Conservation (phyloP, 2,888 invertebrate species). For the Nebria salina region DNA sequence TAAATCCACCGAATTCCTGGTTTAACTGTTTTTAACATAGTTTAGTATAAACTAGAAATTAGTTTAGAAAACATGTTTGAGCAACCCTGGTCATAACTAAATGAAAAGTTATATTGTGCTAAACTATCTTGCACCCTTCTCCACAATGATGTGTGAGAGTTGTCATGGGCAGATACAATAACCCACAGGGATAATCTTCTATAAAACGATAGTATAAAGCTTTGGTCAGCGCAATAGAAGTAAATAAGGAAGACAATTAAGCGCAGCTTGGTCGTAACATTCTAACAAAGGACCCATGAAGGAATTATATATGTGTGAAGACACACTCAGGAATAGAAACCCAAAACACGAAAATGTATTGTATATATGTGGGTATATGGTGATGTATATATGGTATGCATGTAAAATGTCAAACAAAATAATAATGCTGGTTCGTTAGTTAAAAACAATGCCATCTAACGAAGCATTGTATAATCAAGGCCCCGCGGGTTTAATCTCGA, state of each 20-base stretch:
- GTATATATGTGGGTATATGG: too few species aligned
- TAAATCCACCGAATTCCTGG: too few species aligned
- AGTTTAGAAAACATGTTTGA: not conserved
- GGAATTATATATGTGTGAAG: not conserved
- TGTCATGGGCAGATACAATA: not conserved
- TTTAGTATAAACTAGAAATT: too few species aligned
- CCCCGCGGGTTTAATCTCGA: not conserved
- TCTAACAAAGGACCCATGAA: not conserved
- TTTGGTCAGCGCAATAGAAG: not conserved
- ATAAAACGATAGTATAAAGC: not conserved
- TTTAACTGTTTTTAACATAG: too few species aligned
- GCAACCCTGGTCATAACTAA: not conserved
- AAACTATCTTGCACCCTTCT: not conserved
- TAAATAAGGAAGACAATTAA: not conserved
- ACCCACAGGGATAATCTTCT: not conserved
- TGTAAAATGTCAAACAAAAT: not conserved
- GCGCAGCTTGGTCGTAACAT: not conserved
- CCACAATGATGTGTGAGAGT: not conserved
- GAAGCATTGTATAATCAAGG: not conserved
- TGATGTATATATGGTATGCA: not conserved
- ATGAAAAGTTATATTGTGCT: not conserved
- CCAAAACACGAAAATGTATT: not conserved
- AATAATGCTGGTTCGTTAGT: not conserved
- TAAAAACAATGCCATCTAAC: not conserved
- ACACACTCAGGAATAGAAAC: not conserved